Conservation (phyloP, 2,888 invertebrate genomes). For the Megalurothrips usitatus region DNA sequence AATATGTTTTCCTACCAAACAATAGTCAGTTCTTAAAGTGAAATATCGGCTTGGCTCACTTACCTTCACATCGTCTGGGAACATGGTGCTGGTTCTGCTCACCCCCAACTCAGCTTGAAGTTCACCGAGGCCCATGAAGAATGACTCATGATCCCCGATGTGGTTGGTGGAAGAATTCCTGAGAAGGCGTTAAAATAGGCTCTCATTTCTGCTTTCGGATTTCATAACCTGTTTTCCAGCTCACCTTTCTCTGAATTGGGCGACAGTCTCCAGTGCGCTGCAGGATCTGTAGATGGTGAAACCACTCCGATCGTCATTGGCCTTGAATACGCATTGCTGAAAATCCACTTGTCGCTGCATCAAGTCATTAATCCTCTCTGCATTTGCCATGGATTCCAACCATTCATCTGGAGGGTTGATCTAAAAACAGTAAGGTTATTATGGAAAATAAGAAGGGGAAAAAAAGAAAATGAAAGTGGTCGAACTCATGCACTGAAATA, state of each 20-base stretch:
- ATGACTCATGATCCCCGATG: not conserved
- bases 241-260: not conserved
- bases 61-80: not conserved
- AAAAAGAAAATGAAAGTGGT: too few relatives aligned
- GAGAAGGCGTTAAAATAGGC: not conserved
- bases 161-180: not conserved
- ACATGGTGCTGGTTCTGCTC: not conserved
- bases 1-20: too few relatives aligned
- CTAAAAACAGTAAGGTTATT: not conserved
- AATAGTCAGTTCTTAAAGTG: not conserved
- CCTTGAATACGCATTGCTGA: not conserved
- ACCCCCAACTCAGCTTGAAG: not conserved
- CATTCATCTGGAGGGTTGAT: not conserved
- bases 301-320: not conserved
- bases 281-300: not conserved
- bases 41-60: not conserved
- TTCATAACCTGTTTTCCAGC: not conserved
- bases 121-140: not conserved
- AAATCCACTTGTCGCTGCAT: not conserved
- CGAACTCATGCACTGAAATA: too few relatives aligned
- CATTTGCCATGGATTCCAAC: not conserved
- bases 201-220: not conserved
- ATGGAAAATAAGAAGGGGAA: too few relatives aligned
- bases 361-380: not conserved
- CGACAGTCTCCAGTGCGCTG: not conserved